These are phyloP conservation scores for Engraulis encrasicolus DNA, from an alignment of 2,113 vertebrate species.

Conservation along the genomic window DNA sequence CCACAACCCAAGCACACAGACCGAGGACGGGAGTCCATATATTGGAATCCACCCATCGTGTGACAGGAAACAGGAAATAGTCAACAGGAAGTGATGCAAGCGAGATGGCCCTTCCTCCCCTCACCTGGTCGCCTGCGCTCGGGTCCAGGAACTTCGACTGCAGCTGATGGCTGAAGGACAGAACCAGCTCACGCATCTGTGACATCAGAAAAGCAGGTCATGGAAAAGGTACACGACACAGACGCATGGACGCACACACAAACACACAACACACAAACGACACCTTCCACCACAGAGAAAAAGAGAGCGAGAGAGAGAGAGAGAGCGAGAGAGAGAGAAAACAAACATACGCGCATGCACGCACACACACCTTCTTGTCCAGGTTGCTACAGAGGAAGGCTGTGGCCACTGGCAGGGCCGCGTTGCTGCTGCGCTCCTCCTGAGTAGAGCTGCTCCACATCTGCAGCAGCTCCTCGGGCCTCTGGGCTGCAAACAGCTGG, in stretches of 20 bases:
- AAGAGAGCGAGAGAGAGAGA: too few relatives aligned
- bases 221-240: neutral
- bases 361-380: constrained; percentile 77
- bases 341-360: neutral
- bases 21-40: too few relatives aligned
- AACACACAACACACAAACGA: neutral
- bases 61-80: neutral
- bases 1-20: too few relatives aligned
- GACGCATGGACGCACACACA: neutral
- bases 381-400: constrained; percentile 78
- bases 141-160: constrained; percentile 91
- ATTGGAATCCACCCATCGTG: too few relatives aligned
- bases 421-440: constrained; percentile 39
- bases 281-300: too few relatives aligned
- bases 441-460: constrained; percentile 66
- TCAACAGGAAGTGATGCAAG: neutral
- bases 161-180: constrained; percentile 90
- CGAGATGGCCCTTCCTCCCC: neutral
- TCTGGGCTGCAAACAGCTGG: constrained; percentile 86
- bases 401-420: constrained; percentile 55
- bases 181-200: constrained; percentile 88
- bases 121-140: constrained; percentile 90
- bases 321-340: too few relatives aligned
- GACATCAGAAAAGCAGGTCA: neutral
- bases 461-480: constrained; percentile 84